Conservation (phyloP, 2,888 invertebrate species). For the Drepanosiphum platanoidis region DNA sequence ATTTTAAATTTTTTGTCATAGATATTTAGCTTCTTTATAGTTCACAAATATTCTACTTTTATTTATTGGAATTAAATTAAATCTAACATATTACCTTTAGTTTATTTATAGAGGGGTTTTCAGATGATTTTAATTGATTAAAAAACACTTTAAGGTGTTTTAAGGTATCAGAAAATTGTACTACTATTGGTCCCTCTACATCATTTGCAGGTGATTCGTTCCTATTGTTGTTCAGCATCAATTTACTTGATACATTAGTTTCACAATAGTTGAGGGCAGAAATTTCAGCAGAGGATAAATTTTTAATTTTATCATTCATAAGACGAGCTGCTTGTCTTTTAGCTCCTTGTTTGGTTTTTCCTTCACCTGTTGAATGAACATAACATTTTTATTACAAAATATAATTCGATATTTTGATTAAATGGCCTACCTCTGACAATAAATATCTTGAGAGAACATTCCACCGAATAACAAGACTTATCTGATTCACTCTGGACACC, state of each 20-base stretch:
- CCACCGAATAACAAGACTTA: neutral
- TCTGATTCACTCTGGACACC: neutral
- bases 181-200: neutral
- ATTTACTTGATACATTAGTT: neutral
- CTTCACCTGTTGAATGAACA: constrained; percentile 19
- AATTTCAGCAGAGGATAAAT: neutral
- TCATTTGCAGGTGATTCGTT: neutral
- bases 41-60: neutral
- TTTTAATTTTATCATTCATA: neutral
- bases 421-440: neutral
- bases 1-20: no score
- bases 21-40: neutral
- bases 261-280: no score
- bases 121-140: constrained; percentile 9
- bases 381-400: neutral
- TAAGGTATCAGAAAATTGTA: neutral
- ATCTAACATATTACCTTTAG: constrained; percentile 5
- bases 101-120: neutral
- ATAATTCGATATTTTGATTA: neutral
- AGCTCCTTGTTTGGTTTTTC: constrained; percentile 45
- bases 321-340: constrained; percentile 30
- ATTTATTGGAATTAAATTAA: neutral
- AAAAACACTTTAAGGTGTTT: neutral
- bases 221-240: neutral
- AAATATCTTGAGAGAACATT: neutral